Conservation (phyloP, 2,888 invertebrate genomes). For the Caenorhabditis zanzibari region DNA sequence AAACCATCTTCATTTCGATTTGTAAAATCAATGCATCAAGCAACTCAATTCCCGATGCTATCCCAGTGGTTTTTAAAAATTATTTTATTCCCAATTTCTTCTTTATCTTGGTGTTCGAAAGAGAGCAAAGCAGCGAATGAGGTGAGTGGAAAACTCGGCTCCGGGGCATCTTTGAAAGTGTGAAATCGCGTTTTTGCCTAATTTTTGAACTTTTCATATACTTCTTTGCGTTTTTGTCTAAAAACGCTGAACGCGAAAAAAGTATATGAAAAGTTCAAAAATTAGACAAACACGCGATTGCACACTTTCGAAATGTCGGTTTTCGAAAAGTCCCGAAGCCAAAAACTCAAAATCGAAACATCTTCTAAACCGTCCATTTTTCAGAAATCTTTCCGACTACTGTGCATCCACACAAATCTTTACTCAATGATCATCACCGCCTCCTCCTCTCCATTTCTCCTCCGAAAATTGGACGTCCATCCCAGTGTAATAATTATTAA, state of each 20-base stretch:
- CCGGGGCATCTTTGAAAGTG: no score
- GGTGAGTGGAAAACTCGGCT: constrained; percentile 1
- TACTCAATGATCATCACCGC: constrained; percentile 39
- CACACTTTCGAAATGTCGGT: no score
- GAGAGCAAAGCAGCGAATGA: constrained; percentile 39
- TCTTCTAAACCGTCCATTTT: no score
- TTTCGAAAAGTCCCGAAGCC: no score
- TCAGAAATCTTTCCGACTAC: constrained; percentile 44
- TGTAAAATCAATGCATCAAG: constrained; percentile 53
- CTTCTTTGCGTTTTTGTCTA: no score
- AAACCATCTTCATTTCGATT: constrained; percentile 76
- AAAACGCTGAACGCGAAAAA: no score
- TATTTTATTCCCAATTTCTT: background rate
- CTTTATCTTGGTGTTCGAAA: constrained; percentile 32
- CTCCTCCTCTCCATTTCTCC: background rate
- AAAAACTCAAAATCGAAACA: no score
- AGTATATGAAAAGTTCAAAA: no score
- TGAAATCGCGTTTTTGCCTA: no score
- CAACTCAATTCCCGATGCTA: no score
- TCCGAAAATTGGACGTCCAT: constrained; percentile 21
- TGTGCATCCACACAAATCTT: background rate
- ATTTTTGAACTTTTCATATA: no score
- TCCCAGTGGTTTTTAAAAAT: background rate
- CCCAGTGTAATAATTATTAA: constrained; percentile 54
- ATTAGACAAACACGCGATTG: no score